Evolutionary conservation across 2,888 invertebrate genomes (phyloP), one percentile per base, ranked within the genome.

Genomic region (Bombylius major): DNA sequence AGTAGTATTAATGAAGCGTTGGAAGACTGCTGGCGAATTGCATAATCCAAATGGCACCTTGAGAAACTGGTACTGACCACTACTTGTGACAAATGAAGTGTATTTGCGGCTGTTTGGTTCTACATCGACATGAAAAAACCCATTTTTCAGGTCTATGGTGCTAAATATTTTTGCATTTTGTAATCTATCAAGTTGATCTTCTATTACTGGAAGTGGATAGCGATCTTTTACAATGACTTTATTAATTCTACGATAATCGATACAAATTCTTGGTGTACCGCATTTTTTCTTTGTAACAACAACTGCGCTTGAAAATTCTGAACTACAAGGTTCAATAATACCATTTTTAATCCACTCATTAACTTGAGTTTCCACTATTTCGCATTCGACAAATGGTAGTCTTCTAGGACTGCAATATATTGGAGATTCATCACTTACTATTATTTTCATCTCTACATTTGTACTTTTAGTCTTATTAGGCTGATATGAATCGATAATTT

Each of bases 1-100:
- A 23, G 3, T 3, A 23, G 23, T 23, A 23, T 61, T 60, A n/a
- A 65, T 53, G 33, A 56, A 55, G 11, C 60, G 55, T 44, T 64
- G 62, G 54, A 65, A 66, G 1, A 62, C 59, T 1, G 60, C 48
- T 12, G 63, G 63, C 0, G 62, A 64, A 49, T 66, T 66, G 31
- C 58, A 58, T 5, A 71, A 53, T 5, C 71, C 73, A 62, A 73
- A 74, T 0, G 71, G 70, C 47, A 64, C 44, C 14, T 59, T 47
- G 1, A 47, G 51, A 54, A 64, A 66, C 50, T 67, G 64, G 14
- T 60, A 66, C 14, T 63, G 62, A 6, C 64, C 64, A 8, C 62
- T 60, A 1, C 61, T 62, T 7, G 64, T 64, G 4, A 64, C 58
- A 52, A 68, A 67, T 4, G 66, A 62, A 5, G 66, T 67, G 32